Conservation (phyloP, 2,888 invertebrate genomes). For the Clostera curtula region DNA sequence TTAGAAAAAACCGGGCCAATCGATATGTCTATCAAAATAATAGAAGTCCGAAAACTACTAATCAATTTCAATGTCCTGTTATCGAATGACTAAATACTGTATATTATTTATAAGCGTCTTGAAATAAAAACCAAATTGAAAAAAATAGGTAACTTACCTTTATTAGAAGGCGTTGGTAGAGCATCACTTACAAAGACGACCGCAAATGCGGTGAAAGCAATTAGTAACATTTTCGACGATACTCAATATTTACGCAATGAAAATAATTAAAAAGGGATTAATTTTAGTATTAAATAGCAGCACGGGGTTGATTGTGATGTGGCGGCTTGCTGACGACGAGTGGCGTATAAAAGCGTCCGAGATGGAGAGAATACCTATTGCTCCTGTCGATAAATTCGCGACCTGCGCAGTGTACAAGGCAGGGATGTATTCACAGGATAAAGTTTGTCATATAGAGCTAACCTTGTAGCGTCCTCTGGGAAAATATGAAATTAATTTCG, state of each 20-base stretch:
- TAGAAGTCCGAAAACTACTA: too few relatives aligned
- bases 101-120: too few relatives aligned
- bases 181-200: conserved; percentile 48
- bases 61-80: too few relatives aligned
- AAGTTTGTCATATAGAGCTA: too few relatives aligned
- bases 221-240: conserved; percentile 46
- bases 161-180: conserved; percentile 55
- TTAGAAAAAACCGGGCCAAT: conserved; percentile 52
- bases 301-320: conserved; percentile 43
- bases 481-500: too few relatives aligned
- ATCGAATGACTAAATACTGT: too few relatives aligned
- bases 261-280: conserved; percentile 22
- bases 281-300: conserved; percentile 23
- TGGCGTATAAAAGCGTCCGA: conserved; percentile 47
- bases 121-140: conserved; percentile 4
- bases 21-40: conserved; percentile 45
- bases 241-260: conserved; percentile 15
- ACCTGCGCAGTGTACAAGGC: conserved; percentile 62
- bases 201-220: conserved; percentile 63
- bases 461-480: too few relatives aligned
- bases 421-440: conserved; percentile 37
- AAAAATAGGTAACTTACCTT: conserved; percentile 14
- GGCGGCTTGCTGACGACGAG: conserved; percentile 51
- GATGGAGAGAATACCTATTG: conserved; percentile 47
- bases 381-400: conserved; percentile 67